A percentile compares a stretch with the other conserved stretches of the same genome.
Conservation (phyloP, 1,140 invertebrate species). For the Conopomorpha cramerella region DNA sequence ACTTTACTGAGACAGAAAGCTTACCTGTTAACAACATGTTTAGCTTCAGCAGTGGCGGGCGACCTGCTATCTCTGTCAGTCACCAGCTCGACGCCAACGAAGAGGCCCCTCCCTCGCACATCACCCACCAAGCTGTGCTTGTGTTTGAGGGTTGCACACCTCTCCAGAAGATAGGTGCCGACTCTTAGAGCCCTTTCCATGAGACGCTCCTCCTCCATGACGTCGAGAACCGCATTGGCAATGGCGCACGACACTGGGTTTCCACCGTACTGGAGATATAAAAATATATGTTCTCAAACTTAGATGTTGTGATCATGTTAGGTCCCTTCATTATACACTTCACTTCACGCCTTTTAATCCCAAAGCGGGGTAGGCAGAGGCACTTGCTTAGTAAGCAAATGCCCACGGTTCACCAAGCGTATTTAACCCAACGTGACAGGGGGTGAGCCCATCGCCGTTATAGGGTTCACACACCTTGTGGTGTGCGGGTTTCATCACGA, state of each 20-base stretch:
- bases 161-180: conserved; percentile 77
- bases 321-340: too few species aligned
- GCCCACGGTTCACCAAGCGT: too few species aligned
- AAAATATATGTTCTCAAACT: too few species aligned
- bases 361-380: too few species aligned
- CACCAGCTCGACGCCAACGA: conserved; percentile 94
- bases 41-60: conserved; percentile 83
- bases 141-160: conserved; percentile 71
- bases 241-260: conserved; percentile 98
- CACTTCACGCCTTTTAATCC: too few species aligned
- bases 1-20: too few species aligned
- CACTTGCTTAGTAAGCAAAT: too few species aligned
- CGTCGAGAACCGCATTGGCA: conserved; percentile 92
- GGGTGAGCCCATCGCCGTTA: too few species aligned
- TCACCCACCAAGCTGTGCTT: conserved; percentile 85
- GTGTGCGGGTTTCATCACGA: too few species aligned
- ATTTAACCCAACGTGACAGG: too few species aligned
- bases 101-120: conserved; percentile 87
- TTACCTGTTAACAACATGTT: conserved; percentile 76
- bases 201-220: conserved; percentile 88
- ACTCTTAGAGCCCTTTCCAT: conserved; percentile 80
- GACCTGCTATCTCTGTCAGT: conserved; percentile 74
- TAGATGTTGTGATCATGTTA: too few species aligned
- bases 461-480: too few species aligned
- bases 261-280: conserved; percentile 84